Conservation (phyloP, 2,888 invertebrate species). For the Auanema sp. region DNA sequence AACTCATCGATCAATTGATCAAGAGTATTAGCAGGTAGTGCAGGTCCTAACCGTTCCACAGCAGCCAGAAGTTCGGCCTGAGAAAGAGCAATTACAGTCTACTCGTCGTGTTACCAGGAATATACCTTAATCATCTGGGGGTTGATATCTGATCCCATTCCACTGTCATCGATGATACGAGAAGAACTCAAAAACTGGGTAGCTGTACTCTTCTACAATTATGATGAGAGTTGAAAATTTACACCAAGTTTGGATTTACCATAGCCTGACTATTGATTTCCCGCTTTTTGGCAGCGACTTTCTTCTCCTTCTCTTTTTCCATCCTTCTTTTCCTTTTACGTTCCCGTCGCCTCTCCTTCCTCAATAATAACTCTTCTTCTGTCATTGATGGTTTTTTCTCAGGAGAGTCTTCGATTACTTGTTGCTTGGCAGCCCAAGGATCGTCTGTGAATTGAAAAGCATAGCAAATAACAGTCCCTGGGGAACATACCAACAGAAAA, state of each 20-base stretch:
- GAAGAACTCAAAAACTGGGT: conserved; percentile 54
- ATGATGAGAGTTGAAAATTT: background rate
- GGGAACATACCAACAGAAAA: conserved; percentile 63
- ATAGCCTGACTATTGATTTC: conserved; percentile 55
- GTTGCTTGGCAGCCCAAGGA: conserved; percentile 74
- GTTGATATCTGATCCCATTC: conserved; percentile 32
- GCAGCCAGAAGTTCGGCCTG: conserved; percentile 84
- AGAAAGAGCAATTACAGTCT: no score
- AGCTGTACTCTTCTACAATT: conserved; percentile 40
- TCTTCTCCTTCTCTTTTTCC: conserved; percentile 68
- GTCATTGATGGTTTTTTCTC: conserved; percentile 23
- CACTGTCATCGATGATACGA: conserved; percentile 42
- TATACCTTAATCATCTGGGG: conserved; percentile 49
- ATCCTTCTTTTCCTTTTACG: conserved; percentile 71
- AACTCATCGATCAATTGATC: conserved; percentile 97
- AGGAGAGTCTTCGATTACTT: conserved; percentile 41
- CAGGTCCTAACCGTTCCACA: conserved; percentile 83
- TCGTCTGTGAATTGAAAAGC: conserved; percentile 67
- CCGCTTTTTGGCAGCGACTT: conserved; percentile 65
- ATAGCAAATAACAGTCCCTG: background rate
- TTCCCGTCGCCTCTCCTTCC: conserved; percentile 53
- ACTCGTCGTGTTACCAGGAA: background rate
- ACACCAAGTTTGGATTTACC: conserved; percentile 8
- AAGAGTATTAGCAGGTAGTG: conserved; percentile 91
- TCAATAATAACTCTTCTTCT: background rate